Conservation (phyloP, 2,797 vertebrate genomes). For the Mycteria americana region DNA sequence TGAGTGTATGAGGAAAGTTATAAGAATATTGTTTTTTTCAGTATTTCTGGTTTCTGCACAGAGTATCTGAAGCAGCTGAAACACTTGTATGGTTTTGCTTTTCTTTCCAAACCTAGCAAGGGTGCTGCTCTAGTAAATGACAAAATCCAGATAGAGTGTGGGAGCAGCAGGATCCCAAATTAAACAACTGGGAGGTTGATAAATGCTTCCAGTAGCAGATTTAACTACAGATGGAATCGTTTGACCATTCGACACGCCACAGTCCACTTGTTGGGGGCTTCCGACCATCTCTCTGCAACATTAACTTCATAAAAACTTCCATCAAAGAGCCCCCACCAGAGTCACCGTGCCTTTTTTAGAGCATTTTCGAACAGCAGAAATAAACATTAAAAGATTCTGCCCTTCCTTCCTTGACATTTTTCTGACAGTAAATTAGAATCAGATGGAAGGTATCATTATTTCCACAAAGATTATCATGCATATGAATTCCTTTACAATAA, state of each 20-base stretch:
- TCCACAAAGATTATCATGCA: slow-evolving; percentile 24
- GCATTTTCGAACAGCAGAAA: slow-evolving; percentile 44
- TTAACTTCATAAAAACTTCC: slow-evolving; percentile 57
- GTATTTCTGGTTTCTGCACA: background rate
- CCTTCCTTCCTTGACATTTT: slow-evolving; percentile 18
- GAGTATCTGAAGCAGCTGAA: background rate
- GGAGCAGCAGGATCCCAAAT: slow-evolving; percentile 57
- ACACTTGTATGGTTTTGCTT: background rate
- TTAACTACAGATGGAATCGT: slow-evolving; percentile 65
- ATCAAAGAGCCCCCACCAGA: slow-evolving; percentile 33
- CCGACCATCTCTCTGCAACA: slow-evolving; percentile 49
- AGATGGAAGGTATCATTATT: slow-evolving; percentile 53
- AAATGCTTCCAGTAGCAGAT: slow-evolving; percentile 59
- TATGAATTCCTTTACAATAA: slow-evolving; percentile 8
- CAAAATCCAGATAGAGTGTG: slow-evolving; percentile 58
- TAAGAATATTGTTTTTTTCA: background rate
- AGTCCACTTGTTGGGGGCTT: slow-evolving; percentile 32
- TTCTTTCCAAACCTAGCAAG: slow-evolving; percentile 29
- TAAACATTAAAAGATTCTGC: slow-evolving; percentile 22
- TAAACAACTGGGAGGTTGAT: slow-evolving; percentile 43
- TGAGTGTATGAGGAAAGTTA: background rate
- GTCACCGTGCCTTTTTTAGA: slow-evolving; percentile 14
- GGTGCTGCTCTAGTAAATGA: slow-evolving; percentile 31
- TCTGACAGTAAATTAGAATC: slow-evolving; percentile 54
- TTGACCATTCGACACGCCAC: slow-evolving; percentile 39